phyloP scores from a whole-genome alignment of 2,797 vertebrate genomes.

The Craterocephalus amniculus region DNA sequence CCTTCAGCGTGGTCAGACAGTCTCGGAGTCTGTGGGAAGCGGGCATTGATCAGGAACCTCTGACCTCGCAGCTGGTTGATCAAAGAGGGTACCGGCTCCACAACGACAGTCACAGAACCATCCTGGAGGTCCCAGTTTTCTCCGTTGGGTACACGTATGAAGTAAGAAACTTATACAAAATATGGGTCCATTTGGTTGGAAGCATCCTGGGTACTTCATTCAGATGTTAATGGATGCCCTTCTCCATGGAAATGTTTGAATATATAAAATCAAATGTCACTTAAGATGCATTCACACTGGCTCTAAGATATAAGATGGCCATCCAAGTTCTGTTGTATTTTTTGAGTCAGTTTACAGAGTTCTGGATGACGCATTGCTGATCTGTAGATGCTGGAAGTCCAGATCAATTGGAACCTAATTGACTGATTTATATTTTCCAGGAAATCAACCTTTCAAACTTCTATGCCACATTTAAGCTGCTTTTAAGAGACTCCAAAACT shows the following conservation, averaged over 20 bases:
- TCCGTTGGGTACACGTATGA: slow-evolving; percentile 79
- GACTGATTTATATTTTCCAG: slow-evolving; percentile 43
- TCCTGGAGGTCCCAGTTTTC: slow-evolving; percentile 79
- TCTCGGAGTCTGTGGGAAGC: slow-evolving; percentile 76
- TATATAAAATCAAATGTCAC: too few relatives aligned
- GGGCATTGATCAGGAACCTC: slow-evolving; percentile 68
- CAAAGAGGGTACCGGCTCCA: slow-evolving; percentile 71
- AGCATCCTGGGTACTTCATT: too few relatives aligned
- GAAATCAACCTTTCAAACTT: slow-evolving; percentile 69
- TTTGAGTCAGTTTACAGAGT: too few relatives aligned
- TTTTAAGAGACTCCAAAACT: slow-evolving; percentile 77
- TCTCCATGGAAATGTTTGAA: too few relatives aligned
- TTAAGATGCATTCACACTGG: too few relatives aligned
- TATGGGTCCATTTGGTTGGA: too few relatives aligned
- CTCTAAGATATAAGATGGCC: too few relatives aligned
- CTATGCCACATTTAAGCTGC: slow-evolving; percentile 74
- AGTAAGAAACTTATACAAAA: slow-evolving; percentile 42
- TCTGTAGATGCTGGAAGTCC: too few relatives aligned
- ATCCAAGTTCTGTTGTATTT: too few relatives aligned
- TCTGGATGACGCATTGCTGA: too few relatives aligned
- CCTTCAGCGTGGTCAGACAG: slow-evolving; percentile 47
- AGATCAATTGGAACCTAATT: neutral
- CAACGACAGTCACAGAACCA: slow-evolving; percentile 63
- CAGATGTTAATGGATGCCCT: too few relatives aligned
- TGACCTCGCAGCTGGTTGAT: slow-evolving; percentile 62